These are phyloP conservation scores for Liparis tanakae DNA, from an alignment of 2,797 vertebrate species.

Conservation along the genomic window DNA sequence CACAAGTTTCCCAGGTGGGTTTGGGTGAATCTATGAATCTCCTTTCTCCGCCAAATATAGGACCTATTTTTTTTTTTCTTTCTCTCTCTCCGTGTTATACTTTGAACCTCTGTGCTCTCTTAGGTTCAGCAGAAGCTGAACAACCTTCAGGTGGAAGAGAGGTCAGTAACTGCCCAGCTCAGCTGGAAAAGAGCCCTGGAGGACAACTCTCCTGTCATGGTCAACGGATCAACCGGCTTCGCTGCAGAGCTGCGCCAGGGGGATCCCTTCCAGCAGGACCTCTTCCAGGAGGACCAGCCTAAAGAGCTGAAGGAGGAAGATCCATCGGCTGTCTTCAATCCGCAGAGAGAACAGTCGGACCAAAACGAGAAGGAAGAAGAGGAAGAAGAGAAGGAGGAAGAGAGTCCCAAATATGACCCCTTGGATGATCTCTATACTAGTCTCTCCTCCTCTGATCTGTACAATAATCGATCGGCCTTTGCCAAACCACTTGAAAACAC, in stretches of 20 bases:
- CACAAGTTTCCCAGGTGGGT: conserved; percentile 90
- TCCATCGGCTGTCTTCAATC: conserved; percentile 15
- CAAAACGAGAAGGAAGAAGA: conserved; percentile 57
- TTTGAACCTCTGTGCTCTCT: not conserved
- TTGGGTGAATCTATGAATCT: conserved; percentile 7
- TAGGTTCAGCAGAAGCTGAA: conserved; percentile 91
- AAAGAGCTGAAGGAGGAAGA: conserved; percentile 72
- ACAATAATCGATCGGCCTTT: conserved; percentile 52
- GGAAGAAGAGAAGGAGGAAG: conserved; percentile 75
- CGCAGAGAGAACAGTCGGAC: conserved; percentile 59
- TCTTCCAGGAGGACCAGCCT: conserved; percentile 66
- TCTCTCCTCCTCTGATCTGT: conserved; percentile 63
- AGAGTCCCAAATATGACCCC: conserved; percentile 74
- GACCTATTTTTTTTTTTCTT: not conserved
- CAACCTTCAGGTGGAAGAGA: conserved; percentile 89
- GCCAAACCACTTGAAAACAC: conserved; percentile 64
- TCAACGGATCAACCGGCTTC: conserved; percentile 86
- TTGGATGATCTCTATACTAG: conserved; percentile 78
- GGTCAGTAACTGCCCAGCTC: conserved; percentile 85
- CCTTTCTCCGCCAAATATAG: not conserved
- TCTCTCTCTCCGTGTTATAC: not conserved
- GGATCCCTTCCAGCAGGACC: conserved; percentile 67
- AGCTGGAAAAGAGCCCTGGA: conserved; percentile 90
- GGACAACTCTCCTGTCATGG: conserved; percentile 85
- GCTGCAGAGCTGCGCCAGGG: conserved; percentile 59